These are phyloP conservation scores for Magallana angulata DNA, from an alignment of 1,140 invertebrate species.

Conservation along the genomic window DNA sequence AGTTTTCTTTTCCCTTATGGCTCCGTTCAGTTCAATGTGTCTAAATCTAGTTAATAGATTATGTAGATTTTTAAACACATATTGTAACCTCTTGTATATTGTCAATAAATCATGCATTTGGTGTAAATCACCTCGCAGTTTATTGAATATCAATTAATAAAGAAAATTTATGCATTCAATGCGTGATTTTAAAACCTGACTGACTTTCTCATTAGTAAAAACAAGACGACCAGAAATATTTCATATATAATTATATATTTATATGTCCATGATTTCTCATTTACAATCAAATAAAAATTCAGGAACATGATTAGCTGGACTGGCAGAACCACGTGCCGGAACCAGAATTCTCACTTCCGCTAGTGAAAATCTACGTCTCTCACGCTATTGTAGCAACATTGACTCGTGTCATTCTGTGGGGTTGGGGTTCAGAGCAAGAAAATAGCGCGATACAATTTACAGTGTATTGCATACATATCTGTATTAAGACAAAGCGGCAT, in stretches of 20 bases:
- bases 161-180: no score
- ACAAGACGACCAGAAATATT: no score
- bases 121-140: neutral
- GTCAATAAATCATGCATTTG: neutral
- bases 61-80: neutral
- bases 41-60: neutral
- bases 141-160: neutral
- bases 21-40: no score
- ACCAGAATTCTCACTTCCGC: neutral
- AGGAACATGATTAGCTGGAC: neutral
- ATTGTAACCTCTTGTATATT: neutral
- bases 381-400: no score
- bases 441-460: neutral
- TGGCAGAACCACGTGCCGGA: neutral
- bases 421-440: no score
- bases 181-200: no score
- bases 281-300: constrained; percentile 23
- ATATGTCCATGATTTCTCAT: neutral
- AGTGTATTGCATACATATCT: neutral
- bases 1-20: no score
- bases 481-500: neutral
- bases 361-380: neutral
- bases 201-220: no score
- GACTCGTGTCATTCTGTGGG: no score
- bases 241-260: neutral